Evolutionary conservation across 2,113 vertebrate genomes (phyloP), one percentile per base, ranked within the genome.

Genomic region (Dipodomys ordii): DNA sequence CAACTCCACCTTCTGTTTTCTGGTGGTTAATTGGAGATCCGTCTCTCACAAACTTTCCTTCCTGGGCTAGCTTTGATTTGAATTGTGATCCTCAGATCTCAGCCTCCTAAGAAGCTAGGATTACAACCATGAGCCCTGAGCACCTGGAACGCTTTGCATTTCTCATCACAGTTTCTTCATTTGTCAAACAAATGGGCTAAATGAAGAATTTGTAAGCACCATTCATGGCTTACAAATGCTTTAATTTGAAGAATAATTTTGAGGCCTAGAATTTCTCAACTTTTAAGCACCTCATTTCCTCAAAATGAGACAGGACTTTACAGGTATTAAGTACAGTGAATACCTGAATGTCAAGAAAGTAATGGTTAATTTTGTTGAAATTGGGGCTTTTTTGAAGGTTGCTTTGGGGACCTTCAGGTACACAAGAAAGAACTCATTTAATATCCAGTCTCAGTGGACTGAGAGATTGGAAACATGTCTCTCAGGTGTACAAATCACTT

Each of bases 341-440:
- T 46, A 6, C 28, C n/a, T 13, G 4, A 23, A 1, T 82, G 0
- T 79, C 39, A 3, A 73, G 13, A 87, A 95, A 89, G 4, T 73
- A 88, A 53, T 27, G 64, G 18, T 69, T 69, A 93, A 71, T 39
- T 88, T 90, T 84, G n/a, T 65, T 73, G 39, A 73, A 88, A 80
- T 83, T 73, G 23, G 78, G 13, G 90, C 78, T n/a, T 84, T 83
- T 93, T 67, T 44, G 25, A 92, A 78, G 15, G 83, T 96, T 77
- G 79, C 39, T 90, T 74, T 53, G 22, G 23, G 1, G 72, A 44
- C 7, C 32, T 90, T 85, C 86, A 62, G 83, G 28, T 1, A 93
- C 76, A 28, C 74, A 67, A 88, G 30, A 3, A 90, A 94, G 78
- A 93, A 73, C 27, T 88, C 13, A 92, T 93, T 93, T 93, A 67